A percentile compares a stretch with the other conserved stretches of the same genome.
Conservation (phyloP, 2,888 invertebrate genomes). For the Hirudinaria manillensis region DNA sequence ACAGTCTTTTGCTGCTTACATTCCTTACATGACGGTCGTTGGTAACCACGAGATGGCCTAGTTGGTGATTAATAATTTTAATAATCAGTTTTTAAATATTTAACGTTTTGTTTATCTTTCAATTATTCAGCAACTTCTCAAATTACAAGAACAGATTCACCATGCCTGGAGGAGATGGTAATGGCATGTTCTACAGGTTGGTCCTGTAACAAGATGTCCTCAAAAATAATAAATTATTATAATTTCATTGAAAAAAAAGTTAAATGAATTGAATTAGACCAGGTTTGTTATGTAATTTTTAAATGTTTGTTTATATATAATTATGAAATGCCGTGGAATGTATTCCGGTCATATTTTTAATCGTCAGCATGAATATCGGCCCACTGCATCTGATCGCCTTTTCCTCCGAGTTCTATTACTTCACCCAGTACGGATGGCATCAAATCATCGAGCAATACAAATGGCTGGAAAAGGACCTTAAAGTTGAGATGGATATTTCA, state of each 20-base stretch:
- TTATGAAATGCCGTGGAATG: too few relatives aligned
- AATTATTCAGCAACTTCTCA: slow-evolving; percentile 73
- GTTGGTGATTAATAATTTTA: slow-evolving; percentile 59
- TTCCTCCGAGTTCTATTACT: slow-evolving; percentile 89
- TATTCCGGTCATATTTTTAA: not conserved
- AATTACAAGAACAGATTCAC: slow-evolving; percentile 76
- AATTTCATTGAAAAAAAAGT: too few relatives aligned
- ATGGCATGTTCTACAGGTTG: slow-evolving; percentile 50
- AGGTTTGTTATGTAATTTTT: too few relatives aligned
- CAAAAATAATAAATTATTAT: too few relatives aligned
- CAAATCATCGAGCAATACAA: slow-evolving; percentile 59
- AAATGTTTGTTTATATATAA: too few relatives aligned
- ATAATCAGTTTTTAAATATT: slow-evolving; percentile 8
- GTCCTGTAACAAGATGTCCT: too few relatives aligned
- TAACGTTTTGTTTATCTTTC: not conserved
- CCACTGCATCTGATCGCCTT: slow-evolving; percentile 69
- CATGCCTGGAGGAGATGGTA: slow-evolving; percentile 44
- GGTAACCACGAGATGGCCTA: slow-evolving; percentile 81
- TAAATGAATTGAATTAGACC: too few relatives aligned
- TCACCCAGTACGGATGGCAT: slow-evolving; percentile 74
- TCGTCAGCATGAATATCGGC: slow-evolving; percentile 51
- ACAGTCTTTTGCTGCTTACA: slow-evolving; percentile 76
- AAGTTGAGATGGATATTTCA: slow-evolving; percentile 44
- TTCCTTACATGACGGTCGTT: slow-evolving; percentile 76
- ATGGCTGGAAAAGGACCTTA: slow-evolving; percentile 79